Evolutionary conservation across 2,113 vertebrate genomes (phyloP).

Genomic region (Salminus brasiliensis): DNA sequence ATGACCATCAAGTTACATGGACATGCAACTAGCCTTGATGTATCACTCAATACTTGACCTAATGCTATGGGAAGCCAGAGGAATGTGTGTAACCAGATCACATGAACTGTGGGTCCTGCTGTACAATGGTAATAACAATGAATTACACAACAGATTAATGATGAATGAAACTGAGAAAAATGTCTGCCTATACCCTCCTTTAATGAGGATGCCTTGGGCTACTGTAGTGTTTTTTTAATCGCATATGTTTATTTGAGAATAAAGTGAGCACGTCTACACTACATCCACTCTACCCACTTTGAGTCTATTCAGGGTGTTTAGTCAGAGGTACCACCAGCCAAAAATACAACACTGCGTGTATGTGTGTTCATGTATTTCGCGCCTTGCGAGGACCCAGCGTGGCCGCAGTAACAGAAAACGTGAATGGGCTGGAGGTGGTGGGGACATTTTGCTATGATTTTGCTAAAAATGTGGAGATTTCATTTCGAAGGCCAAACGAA

Average conservation of each 20-base stretch:
- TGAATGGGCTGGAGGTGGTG: neutral
- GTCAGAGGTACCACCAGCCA: conserved; percentile 36
- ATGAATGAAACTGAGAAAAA: conserved; percentile 10
- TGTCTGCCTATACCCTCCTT: conserved; percentile 8
- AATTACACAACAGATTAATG: conserved; percentile 5
- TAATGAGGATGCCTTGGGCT: conserved; percentile 39
- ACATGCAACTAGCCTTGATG: conserved; percentile 35
- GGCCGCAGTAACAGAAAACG: neutral
- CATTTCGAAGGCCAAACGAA: neutral
- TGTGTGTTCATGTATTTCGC: neutral
- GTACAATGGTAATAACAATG: conserved; percentile 11
- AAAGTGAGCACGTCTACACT: conserved; percentile 52
- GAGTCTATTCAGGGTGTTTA: conserved; percentile 41
- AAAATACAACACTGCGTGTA: neutral
- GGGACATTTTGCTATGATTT: neutral
- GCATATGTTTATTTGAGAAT: conserved; percentile 51
- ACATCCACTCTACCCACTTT: conserved; percentile 42
- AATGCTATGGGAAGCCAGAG: conserved; percentile 5
- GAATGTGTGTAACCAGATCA: conserved; percentile 23
- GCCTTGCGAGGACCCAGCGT: neutral
- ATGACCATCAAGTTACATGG: conserved; percentile 21
- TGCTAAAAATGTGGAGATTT: neutral
- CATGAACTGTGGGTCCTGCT: conserved; percentile 12
- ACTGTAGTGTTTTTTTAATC: conserved; percentile 34
- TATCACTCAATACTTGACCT: conserved; percentile 32